Percentiles rank a stretch among this genome's conserved stretches.
These are phyloP conservation scores for Trypoxylon attenuatum DNA, from an alignment of 2,888 invertebrate species.

Conservation along the genomic window DNA sequence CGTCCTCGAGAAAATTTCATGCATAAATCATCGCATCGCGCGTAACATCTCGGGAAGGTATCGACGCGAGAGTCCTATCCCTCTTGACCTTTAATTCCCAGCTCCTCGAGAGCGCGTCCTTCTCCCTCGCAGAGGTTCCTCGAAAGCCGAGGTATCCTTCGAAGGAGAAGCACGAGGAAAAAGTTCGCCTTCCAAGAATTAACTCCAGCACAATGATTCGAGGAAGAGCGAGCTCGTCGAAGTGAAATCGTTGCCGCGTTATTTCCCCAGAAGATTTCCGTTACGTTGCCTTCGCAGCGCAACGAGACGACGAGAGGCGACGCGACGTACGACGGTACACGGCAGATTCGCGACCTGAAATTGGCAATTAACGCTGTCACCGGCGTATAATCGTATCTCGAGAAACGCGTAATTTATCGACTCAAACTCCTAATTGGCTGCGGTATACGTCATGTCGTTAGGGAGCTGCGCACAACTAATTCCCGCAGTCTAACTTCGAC, in stretches of 20 bases:
- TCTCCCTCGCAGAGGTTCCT: no score
- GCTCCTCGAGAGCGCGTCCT: no score
- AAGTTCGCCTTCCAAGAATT: background rate
- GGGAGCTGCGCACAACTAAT: constrained; percentile 58
- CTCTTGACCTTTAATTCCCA: no score
- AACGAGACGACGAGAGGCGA: no score
- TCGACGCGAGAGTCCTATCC: no score
- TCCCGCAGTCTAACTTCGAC: constrained; percentile 60
- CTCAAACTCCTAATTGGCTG: constrained; percentile 69
- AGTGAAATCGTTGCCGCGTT: constrained; percentile 32
- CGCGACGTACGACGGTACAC: constrained; percentile 36
- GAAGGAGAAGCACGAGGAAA: background rate
- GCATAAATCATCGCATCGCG: no score
- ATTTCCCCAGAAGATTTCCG: constrained; percentile 48
- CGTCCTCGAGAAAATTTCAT: no score
- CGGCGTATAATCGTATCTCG: constrained; percentile 66
- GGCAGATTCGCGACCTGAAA: constrained; percentile 60
- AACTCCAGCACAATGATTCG: constrained; percentile 6
- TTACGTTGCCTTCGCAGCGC: constrained; percentile 40
- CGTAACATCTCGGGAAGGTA: no score
- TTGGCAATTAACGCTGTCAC: constrained; percentile 69
- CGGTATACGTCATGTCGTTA: constrained; percentile 60
- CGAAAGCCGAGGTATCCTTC: no score
- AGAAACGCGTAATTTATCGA: constrained; percentile 66
- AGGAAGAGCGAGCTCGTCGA: constrained; percentile 10